Evolutionary conservation across 2,888 invertebrate genomes (phyloP), one percentile per base, ranked within the genome.

Genomic region (Catocala nupta): DNA sequence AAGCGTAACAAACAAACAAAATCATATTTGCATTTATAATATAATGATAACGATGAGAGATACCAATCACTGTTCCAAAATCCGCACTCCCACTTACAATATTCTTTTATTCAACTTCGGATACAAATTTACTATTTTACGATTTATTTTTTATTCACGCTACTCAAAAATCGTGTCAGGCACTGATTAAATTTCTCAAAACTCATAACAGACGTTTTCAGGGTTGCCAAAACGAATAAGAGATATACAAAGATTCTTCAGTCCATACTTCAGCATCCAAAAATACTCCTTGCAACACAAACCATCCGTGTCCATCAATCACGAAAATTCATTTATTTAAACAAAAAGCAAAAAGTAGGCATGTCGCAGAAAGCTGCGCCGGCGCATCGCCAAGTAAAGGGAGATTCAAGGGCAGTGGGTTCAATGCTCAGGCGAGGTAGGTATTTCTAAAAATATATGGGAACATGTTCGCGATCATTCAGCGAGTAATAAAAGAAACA

Each of bases 371-470:
- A 83, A 82, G 80, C 72, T 76, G 83, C 80, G 84, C 80, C 72
- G 72, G 78, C 82, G 81, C 81, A 71, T 72, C 72, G 79, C 81
- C 75, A 76, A 75, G 78, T 78, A 81, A 83, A 84, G 80, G 83
- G 83, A 82, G 71, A 78, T 73, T 82, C 85, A 84, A 85, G 85
- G 85, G 81, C 85, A 78, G 66, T 73, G 77, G 68, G 84, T 76
- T 83, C 85, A 80, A 72, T 67, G 78, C 65, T 72, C 80, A 73
- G n/a, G 53, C 67, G 66, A 52, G 66, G 75, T 75, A 79, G 80
- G 77, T 79, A 77, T 77, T 77, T 77, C 79, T 75, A 79, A 79
- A 78, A 73, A 79, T 79, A 77, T 75, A 79, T 78, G 69, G 63
- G 71, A 77, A 71, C 65, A 73, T 70, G 73, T 63, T 54, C 66